These are phyloP conservation scores for Cephalopachus bancanus DNA, from an alignment of 2,797 vertebrate species.

Conservation along the genomic window DNA sequence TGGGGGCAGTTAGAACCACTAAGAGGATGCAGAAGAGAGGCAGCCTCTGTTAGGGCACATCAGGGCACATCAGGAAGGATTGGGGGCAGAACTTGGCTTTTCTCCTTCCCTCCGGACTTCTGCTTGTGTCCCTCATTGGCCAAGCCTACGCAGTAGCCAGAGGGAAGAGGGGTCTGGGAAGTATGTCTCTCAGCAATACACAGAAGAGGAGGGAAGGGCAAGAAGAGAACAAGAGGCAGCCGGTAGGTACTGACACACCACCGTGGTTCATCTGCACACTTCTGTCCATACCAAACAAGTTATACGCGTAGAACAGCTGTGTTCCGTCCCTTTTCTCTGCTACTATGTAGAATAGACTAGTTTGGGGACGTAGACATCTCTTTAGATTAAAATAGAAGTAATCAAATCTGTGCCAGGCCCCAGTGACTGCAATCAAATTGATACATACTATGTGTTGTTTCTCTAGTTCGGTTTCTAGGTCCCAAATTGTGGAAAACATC, in stretches of 20 bases:
- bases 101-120: neutral
- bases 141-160: neutral
- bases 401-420: conserved; percentile 51
- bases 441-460: neutral
- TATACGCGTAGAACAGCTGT: neutral
- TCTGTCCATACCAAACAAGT: neutral
- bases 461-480: conserved; percentile 33
- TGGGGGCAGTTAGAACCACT: neutral
- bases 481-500: conserved; percentile 57
- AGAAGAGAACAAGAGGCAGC: neutral
- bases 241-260: neutral
- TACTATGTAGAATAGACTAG: conserved; percentile 20
- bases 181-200: neutral
- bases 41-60: neutral
- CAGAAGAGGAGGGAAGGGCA: neutral
- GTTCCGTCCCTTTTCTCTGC: neutral
- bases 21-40: neutral
- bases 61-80: neutral
- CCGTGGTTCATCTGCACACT: neutral
- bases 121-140: neutral
- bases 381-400: conserved; percentile 65
- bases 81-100: neutral
- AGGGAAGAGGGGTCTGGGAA: neutral
- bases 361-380: conserved; percentile 24
- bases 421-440: conserved; percentile 59